Evolutionary conservation across 2,797 vertebrate genomes (phyloP).

Genomic region (Tauraco hartlaubi): DNA sequence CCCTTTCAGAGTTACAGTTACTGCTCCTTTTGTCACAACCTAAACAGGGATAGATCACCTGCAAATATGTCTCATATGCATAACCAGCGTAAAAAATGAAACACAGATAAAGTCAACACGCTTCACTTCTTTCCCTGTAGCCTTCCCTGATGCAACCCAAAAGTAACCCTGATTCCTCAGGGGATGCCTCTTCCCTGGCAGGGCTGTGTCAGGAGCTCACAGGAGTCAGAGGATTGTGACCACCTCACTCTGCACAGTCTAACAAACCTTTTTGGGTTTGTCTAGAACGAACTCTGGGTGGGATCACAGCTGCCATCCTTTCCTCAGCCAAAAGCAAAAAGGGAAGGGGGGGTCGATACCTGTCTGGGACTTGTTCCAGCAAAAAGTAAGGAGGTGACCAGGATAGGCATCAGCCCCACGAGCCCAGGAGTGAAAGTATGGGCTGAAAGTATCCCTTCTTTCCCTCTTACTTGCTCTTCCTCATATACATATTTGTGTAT

Average conservation of each 20-base stretch:
- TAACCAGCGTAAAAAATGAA: background rate
- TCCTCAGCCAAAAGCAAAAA: background rate
- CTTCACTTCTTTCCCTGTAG: background rate
- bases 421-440: background rate
- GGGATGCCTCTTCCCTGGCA: background rate
- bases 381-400: fast-evolving
- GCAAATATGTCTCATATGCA: background rate
- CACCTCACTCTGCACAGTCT: background rate
- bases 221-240: background rate
- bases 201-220: background rate
- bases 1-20: background rate
- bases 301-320: background rate
- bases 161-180: background rate
- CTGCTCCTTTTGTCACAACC: background rate
- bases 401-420: background rate
- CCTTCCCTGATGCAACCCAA: background rate
- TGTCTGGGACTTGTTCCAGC: background rate
- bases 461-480: background rate
- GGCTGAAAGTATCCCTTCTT: background rate
- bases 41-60: background rate
- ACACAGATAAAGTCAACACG: background rate
- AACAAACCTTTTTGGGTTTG: background rate
- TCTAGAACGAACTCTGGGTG: background rate
- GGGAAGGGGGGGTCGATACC: background rate
- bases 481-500: background rate